Percentiles rank a stretch among this genome's conserved stretches.
Evolutionary conservation across 2,113 vertebrate species (phyloP).

Genomic region (Phrynosoma blainvillii): DNA sequence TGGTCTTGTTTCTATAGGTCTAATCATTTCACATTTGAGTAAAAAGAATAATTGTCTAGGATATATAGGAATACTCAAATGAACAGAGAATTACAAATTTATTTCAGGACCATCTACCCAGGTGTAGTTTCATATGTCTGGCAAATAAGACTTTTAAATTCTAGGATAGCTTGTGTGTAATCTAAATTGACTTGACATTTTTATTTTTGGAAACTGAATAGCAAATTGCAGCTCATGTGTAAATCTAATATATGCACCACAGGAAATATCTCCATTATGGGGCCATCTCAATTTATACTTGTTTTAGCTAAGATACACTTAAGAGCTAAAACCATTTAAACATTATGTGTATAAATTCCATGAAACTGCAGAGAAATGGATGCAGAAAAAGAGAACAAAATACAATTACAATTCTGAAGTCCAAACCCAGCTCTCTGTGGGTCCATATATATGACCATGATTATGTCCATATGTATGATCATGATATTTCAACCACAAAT

Average conservation of each 20-base stretch:
- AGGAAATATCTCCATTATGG: slow-evolving; percentile 44
- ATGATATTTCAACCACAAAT: no score
- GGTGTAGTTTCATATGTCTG: neutral
- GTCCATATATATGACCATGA: no score
- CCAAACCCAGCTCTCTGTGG: no score
- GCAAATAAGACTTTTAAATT: slow-evolving; percentile 35
- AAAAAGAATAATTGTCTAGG: slow-evolving; percentile 34
- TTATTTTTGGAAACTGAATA: neutral
- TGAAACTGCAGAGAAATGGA: neutral
- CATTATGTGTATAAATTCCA: neutral
- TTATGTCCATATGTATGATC: no score
- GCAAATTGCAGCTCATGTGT: neutral
- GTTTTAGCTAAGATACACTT: slow-evolving; percentile 21
- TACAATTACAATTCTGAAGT: no score
- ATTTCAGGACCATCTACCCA: neutral
- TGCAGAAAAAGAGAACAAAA: accelerated
- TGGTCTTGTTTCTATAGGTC: slow-evolving; percentile 64
- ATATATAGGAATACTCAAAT: neutral
- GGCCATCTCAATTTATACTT: slow-evolving; percentile 28
- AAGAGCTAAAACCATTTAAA: neutral
- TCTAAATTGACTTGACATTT: slow-evolving; percentile 40
- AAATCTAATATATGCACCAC: slow-evolving; percentile 2
- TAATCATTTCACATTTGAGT: slow-evolving; percentile 65
- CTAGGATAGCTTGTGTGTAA: neutral
- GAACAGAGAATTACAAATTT: neutral